phyloP scores from a whole-genome alignment of 2,797 vertebrate species.

The Phrynocephalus vlangalii region DNA sequence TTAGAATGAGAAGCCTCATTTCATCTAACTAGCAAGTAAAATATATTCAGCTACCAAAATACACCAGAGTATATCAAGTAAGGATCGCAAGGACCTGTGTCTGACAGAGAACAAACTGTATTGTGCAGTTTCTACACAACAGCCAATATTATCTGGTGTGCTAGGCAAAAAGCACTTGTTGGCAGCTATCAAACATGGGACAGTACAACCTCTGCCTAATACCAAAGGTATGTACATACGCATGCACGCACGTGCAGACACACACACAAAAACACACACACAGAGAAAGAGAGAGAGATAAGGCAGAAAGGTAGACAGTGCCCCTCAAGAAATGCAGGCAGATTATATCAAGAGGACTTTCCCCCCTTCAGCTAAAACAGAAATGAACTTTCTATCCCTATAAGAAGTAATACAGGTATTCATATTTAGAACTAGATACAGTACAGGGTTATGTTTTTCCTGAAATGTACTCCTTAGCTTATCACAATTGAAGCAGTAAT shows the following conservation, averaged over 20 bases:
- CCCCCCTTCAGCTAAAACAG: constrained; percentile 12
- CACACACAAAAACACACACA: too few relatives aligned
- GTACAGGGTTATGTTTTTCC: constrained; percentile 4
- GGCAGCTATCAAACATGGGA: not conserved
- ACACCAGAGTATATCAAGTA: not conserved
- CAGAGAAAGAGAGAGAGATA: not conserved
- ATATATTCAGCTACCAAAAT: not conserved
- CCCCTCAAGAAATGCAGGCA: not conserved
- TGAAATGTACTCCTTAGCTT: constrained; percentile 8
- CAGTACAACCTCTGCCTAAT: constrained; percentile 1
- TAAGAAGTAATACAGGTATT: constrained; percentile 17
- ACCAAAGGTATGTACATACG: too few relatives aligned
- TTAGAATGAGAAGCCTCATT: not conserved
- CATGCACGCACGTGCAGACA: too few relatives aligned
- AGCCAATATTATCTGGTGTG: constrained; percentile 4
- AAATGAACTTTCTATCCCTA: constrained; percentile 20
- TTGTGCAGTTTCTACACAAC: not conserved
- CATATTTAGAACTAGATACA: constrained; percentile 40
- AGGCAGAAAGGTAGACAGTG: not conserved
- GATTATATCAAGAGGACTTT: not conserved
- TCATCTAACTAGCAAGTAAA: constrained; percentile 1
- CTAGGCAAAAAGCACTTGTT: not conserved
- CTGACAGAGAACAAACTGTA: not conserved
- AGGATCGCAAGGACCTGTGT: not conserved
- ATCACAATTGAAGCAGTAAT: constrained; percentile 2